phyloP scores from a whole-genome alignment of 2,113 vertebrate species.

The Felis chaus region DNA sequence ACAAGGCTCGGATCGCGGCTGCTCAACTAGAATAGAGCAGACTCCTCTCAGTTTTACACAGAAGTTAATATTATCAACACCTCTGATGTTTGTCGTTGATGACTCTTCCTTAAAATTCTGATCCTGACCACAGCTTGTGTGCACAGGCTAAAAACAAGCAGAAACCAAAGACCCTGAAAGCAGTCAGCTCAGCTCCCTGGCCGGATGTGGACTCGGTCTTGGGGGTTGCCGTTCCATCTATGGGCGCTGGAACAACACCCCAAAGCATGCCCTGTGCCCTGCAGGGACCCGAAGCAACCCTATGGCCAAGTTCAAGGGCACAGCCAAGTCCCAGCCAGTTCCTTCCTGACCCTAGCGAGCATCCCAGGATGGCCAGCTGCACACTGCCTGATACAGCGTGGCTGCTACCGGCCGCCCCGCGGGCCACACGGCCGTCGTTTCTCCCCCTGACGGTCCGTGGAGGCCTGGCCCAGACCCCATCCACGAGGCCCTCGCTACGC shows the following conservation, averaged over 20 bases:
- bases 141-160: neutral
- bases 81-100: neutral
- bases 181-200: neutral
- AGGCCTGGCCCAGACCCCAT: neutral
- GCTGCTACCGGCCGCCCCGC: neutral
- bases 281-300: neutral
- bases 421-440: accelerated
- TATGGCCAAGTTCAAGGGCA: neutral
- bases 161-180: neutral
- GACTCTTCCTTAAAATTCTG: accelerated
- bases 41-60: accelerated
- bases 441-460: neutral
- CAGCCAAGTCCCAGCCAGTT: accelerated
- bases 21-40: accelerated
- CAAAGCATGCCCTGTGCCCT: neutral
- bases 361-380: accelerated
- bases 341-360: neutral
- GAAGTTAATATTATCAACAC: accelerated
- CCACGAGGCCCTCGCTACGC: neutral
- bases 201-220: accelerated
- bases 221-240: neutral
- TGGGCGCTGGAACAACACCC: neutral
- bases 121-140: neutral
- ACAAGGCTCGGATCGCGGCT: accelerated
- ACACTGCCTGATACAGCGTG: neutral